Evolutionary conservation across 2,113 vertebrate species (phyloP).

Genomic region (Microtus pennsylvanicus): DNA sequence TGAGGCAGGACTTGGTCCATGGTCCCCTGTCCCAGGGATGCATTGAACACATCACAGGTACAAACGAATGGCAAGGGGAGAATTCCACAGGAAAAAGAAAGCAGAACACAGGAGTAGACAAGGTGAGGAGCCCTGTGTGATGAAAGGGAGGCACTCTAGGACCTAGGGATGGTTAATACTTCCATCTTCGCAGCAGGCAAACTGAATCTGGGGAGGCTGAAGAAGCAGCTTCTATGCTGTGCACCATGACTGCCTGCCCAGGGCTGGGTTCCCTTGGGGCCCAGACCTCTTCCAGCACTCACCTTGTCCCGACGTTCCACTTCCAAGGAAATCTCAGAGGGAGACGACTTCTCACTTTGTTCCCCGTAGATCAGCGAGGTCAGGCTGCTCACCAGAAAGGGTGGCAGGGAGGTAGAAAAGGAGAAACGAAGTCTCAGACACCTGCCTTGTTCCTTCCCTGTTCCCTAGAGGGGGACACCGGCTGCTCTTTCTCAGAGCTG

Average conservation of each 20-base stretch:
- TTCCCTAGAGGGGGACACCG: not conserved
- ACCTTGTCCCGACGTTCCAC: constrained; percentile 94
- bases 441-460: not conserved
- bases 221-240: not conserved
- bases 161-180: not conserved
- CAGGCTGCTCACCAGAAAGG: constrained; percentile 86
- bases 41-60: not conserved
- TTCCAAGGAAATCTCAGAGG: constrained; percentile 93
- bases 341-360: constrained; percentile 96
- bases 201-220: not conserved
- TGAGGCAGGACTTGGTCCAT: not conserved
- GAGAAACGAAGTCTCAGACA: constrained; percentile 3
- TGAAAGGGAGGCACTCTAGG: not conserved
- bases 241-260: not conserved
- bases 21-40: not conserved
- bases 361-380: constrained; percentile 98
- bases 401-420: not conserved
- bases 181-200: not conserved
- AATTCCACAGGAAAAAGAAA: too few relatives aligned
- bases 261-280: rapidly evolving
- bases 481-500: not conserved
- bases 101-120: not conserved
- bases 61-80: not conserved
- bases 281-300: constrained; percentile 65
- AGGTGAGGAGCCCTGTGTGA: not conserved